Evolutionary conservation across 2,888 invertebrate species (phyloP), one percentile per base, ranked within the genome.

Genomic region (Dastarcus helophoroides): DNA sequence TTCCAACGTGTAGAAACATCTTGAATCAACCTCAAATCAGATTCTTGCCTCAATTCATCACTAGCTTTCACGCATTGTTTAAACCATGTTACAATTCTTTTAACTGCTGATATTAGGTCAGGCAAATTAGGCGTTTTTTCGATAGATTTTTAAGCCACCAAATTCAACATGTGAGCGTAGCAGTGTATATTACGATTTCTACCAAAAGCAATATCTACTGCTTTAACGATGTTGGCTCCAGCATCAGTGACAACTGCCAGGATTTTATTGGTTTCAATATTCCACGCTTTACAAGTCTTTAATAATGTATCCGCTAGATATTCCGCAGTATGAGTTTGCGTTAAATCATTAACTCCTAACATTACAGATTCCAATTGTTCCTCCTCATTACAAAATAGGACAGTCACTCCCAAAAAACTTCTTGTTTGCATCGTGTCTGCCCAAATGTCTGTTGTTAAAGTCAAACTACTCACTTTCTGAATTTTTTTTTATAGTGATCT

Each of bases 1-100:
- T 53, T 28, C 28, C 47, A 51, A 14, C 50, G 30, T 3, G 51
- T 53, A 4, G 36, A 30, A 14, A 49, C 44, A 8, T 39, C 37
- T 36, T 51, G 48, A 11, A 49, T 44, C 10, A 48, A 36, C 29
- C 43, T 51, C n/a, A 28, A 19, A 17, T 28, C 22, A 22, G 28
- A 19, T 17, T 28, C 28, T 29, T 26, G 11, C 28, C n/a, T 36
- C 11, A 48, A 35, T 26, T 40, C 39, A 31, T 46, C 41, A 31
- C 34, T 39, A 26, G 46, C 46, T 17, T 33, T 25, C 26, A 31
- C 26, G 31, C 42, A 40, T n/a, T 44, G 42, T 31, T 47, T 40
- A 24, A 49, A 47, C 31, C 36, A 48, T 4, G 41, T 37, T 25
- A 42, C 41, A 32, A 43, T 36, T 24, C 31, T 31, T 40, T 38